Percentiles rank a stretch among this genome's conserved stretches.
Evolutionary conservation across 1,140 invertebrate species (phyloP).

Genomic region (Himalopsyche phryganea): DNA sequence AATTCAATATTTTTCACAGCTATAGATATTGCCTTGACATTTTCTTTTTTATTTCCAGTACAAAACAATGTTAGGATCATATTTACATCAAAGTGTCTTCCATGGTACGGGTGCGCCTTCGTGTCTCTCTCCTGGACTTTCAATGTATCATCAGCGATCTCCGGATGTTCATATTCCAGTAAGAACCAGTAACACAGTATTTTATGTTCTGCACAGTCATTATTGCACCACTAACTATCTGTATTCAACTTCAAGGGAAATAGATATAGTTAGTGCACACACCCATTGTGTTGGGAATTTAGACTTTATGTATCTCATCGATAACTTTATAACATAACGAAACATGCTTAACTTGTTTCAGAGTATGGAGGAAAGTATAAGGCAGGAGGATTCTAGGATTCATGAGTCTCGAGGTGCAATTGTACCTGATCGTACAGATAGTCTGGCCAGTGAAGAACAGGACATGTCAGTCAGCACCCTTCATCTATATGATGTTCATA

Average conservation of each 20-base stretch:
- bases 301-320: no score
- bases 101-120: constrained; percentile 41
- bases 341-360: no score
- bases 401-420: constrained; percentile 2
- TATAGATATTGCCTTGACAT: no score
- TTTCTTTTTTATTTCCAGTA: constrained; percentile 42
- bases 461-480: constrained; percentile 50
- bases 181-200: constrained; percentile 34
- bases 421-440: constrained; percentile 13
- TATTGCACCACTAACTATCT: neutral
- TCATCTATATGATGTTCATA: constrained; percentile 49
- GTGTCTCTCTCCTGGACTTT: constrained; percentile 41
- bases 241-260: no score
- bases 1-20: no score
- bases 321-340: no score
- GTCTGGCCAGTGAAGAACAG: constrained; percentile 35
- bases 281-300: no score
- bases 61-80: constrained; percentile 51
- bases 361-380: constrained; percentile 17
- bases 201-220: neutral
- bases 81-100: constrained; percentile 48
- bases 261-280: no score
- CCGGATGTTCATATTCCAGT: constrained; percentile 43
- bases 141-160: constrained; percentile 44
- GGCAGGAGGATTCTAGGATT: neutral